Evolutionary conservation across 1,140 invertebrate genomes (phyloP).

Genomic region (Scaptomyza hsui): DNA sequence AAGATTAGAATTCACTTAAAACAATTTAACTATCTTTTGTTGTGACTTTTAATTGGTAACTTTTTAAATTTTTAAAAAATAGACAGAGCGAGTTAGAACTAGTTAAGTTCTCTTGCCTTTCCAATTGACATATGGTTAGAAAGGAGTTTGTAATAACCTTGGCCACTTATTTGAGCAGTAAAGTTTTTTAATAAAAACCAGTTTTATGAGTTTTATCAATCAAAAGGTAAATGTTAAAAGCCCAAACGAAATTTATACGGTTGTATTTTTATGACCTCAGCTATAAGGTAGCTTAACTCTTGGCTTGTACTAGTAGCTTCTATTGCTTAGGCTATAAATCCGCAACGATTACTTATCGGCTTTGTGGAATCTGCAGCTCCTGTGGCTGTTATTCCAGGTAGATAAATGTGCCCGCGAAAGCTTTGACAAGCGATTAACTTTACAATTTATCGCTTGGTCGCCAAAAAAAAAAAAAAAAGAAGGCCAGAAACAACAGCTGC

Average conservation of each 20-base stretch:
- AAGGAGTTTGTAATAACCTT: conserved; percentile 21
- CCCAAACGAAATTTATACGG: conserved; percentile 3
- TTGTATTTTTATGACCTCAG: conserved; percentile 22
- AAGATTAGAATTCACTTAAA: not conserved
- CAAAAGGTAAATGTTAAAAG: conserved; percentile 30
- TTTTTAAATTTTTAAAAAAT: too few relatives aligned
- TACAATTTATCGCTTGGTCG: conserved; percentile 66
- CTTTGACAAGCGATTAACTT: conserved; percentile 82
- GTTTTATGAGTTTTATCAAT: conserved; percentile 35
- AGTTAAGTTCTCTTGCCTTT: conserved; percentile 2
- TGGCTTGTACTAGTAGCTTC: not conserved
- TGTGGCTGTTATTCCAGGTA: conserved; percentile 26
- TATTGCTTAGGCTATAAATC: conserved; percentile 20
- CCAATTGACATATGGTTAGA: conserved; percentile 18
- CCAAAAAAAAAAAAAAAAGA: too few relatives aligned
- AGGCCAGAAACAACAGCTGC: conserved; percentile 8
- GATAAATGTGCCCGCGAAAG: conserved; percentile 76
- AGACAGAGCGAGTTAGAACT: too few relatives aligned
- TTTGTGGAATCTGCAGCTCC: conserved; percentile 29
- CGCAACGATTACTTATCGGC: conserved; percentile 25
- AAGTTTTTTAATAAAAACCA: not conserved
- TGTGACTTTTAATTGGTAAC: too few relatives aligned
- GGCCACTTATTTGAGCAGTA: not conserved
- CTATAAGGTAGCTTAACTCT: not conserved
- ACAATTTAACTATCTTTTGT: too few relatives aligned